Evolutionary conservation across 2,113 vertebrate species (phyloP), one percentile per base, ranked within the genome.

Genomic region (Suricata suricatta): DNA sequence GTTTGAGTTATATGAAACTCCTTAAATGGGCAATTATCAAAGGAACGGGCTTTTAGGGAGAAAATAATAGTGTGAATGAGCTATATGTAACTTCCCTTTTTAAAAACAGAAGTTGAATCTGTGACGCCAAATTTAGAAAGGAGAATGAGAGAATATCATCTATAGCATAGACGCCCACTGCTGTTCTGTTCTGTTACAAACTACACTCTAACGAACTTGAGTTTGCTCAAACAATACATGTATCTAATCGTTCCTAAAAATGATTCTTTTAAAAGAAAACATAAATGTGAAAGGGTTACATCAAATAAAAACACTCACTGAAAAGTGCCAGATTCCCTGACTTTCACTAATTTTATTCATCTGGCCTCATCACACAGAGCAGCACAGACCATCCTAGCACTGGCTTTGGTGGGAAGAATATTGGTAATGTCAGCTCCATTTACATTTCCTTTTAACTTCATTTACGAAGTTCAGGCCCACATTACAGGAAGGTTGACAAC

Each of bases 61-160:
- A 96, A 83, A 97, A 95, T 95, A 94, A 98, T 77, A 97, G 97
- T 95, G 71, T 97, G 90, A 96, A 83, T 97, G 93, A 98, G 97
- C 97, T 97, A 95, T 97, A 94, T 21, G 94, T 88, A 88, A 96
- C 83, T 98, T 97, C 82, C 88, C 86, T 93, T 98, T 96, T 13
- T n/a, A 76, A 96, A 97, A 95, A 97, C 88, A 98, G 97, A 98
- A 98, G 96, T 98, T 98, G 93, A 98, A 96, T 98, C 92, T 98
- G 88, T 90, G 97, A 94, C 64, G 94, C 97, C 98, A 98, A 98
- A 99, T 98, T 98, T 98, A 98, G 97, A 98, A 97, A 95, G 96
- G 81, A 92, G 92, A 97, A 31, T 23, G 96, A 29, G 63, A 98
- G 98, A 98, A 98, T 96, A 98, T 97, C 94, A 96, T 97, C 97